These are phyloP conservation scores for Arizona elegans DNA, from an alignment of 2,113 vertebrate species.

Conservation along the genomic window DNA sequence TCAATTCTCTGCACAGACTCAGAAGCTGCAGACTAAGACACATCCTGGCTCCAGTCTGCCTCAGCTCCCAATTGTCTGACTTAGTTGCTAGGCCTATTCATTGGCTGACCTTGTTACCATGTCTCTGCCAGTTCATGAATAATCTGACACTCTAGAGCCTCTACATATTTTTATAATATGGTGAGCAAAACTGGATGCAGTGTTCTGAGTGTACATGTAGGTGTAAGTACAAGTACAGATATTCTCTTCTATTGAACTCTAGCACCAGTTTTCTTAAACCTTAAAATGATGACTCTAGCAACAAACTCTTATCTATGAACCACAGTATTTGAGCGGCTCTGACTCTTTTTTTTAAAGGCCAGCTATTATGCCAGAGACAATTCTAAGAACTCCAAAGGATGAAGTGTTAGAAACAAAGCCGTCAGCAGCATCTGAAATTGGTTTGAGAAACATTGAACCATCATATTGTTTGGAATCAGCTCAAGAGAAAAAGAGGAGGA, in stretches of 20 bases:
- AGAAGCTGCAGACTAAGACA: too few relatives aligned
- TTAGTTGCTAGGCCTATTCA: too few relatives aligned
- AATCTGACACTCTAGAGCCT: too few relatives aligned
- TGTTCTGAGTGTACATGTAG: not conserved
- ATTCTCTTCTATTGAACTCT: not conserved
- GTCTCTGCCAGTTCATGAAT: too few relatives aligned
- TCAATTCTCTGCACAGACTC: too few relatives aligned
- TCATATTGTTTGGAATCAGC: not conserved
- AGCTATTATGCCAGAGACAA: not conserved
- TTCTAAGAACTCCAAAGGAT: not conserved
- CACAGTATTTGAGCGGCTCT: not conserved
- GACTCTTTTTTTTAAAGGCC: not conserved
- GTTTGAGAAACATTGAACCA: not conserved
- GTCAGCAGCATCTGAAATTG: not conserved
- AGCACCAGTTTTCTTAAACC: not conserved
- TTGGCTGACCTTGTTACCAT: too few relatives aligned
- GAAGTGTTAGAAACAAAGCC: not conserved
- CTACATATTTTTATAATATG: not conserved
- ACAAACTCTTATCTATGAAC: not conserved
- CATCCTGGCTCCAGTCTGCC: too few relatives aligned
- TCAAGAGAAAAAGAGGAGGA: not conserved
- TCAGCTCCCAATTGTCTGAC: too few relatives aligned
- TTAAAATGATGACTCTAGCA: not conserved
- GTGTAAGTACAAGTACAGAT: not conserved
- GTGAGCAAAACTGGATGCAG: not conserved